Conservation (phyloP, 2,113 vertebrate species). For the Gambusia affinis region DNA sequence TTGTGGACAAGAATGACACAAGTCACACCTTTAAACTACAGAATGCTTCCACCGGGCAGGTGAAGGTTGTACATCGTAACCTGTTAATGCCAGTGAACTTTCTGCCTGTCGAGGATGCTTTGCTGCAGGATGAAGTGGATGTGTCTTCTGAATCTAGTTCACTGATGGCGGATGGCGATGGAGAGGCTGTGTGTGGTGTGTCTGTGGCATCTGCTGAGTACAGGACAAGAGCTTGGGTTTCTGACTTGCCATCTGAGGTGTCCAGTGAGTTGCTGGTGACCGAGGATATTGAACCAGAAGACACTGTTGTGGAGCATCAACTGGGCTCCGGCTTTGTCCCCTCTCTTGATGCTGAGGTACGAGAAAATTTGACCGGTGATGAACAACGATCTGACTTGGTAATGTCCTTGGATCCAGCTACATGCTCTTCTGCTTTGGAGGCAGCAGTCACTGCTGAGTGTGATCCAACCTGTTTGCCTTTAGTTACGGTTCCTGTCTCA, state of each 20-base stretch:
- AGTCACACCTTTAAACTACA: too few relatives aligned
- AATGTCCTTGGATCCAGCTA: background rate
- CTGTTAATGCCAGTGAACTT: too few relatives aligned
- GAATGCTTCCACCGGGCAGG: too few relatives aligned
- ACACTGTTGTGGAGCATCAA: background rate
- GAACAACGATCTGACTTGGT: background rate
- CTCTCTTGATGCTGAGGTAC: background rate
- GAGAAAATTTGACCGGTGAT: background rate
- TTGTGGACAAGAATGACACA: too few relatives aligned
- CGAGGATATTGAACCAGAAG: too few relatives aligned
- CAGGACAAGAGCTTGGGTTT: too few relatives aligned
- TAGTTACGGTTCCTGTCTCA: background rate
- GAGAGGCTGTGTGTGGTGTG: too few relatives aligned
- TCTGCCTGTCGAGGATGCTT: background rate
- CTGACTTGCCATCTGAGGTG: too few relatives aligned
- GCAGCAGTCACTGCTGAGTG: background rate
- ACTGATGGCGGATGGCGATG: background rate
- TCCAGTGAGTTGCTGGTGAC: too few relatives aligned
- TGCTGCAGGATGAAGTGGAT: background rate
- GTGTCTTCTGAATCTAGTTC: background rate
- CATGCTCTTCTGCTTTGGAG: background rate
- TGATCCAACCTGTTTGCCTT: background rate
- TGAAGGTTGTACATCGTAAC: too few relatives aligned
- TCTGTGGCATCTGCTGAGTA: too few relatives aligned
- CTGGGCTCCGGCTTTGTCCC: background rate